Base-by-base conservation (phyloP, 1,140 invertebrate species). In the Teleogryllus occipitalis region DNA sequence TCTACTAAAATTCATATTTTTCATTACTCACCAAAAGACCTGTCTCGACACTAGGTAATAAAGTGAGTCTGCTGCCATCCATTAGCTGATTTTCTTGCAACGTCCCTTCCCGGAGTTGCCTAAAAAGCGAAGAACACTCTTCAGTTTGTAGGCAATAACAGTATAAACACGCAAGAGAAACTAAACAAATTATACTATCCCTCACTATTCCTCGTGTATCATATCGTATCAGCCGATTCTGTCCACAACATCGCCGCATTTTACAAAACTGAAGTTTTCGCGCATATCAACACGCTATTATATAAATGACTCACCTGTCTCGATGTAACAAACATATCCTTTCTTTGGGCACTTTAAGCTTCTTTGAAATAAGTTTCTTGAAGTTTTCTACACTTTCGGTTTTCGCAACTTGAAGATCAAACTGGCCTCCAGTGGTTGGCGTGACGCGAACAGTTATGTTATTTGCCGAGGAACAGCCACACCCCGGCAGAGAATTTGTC, bases 1-100 rank as follows among this genome's bases (percentile, higher is more conserved):
- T 39, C 27, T 39, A 39, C 27, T 39, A 39, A 39, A 39, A 39
- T 39, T 39, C 27, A 39, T 39, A 78, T 8, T 7, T 21, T n/a
- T 18, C 72, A 8, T 80, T 80, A 91, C 94, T 94, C 90, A 97
- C 96, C 92, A 97, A 88, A 83, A 97, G 89, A 86, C 96, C 96
- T 83, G 95, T 97, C 90, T 97, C 96, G 78, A 97, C 95, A 87
- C 93, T 96, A 77, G 96, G 96, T 84, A 97, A 90, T 83, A 98
- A 89, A 81, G 95, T 96, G 81, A 97, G 91, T 83, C 93, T 92
- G 82, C 95, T 94, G 80, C 95, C 95, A 87, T 97, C 94, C 84
- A 92, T 89, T 80, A 98, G 88, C 81, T 93, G 92, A 87, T 98
- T 95, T 85, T 97, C 95, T 86, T 92, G 89, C 73, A 97, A 88